Base-by-base conservation (phyloP, 2,888 invertebrate genomes). In the Sycophila texana region DNA sequence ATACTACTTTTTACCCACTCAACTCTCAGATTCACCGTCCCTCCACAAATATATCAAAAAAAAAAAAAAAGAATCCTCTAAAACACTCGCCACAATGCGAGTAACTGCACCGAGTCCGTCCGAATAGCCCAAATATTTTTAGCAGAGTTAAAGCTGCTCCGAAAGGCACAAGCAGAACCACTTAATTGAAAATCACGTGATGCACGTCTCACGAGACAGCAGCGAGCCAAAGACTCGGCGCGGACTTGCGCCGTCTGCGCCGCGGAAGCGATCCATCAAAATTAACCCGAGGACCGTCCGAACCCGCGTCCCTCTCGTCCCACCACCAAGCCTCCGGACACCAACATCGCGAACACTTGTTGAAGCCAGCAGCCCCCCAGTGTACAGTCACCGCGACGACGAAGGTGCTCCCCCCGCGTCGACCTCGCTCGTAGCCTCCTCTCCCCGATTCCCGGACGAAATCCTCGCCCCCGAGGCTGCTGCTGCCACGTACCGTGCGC, bases 181-280 rank as follows among this genome's bases (percentile, higher is more conserved):
- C 63, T 81, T 57, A 73, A 78, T 68, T 76, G 70, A 76, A 70
- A 76, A 81, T 81, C 81, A 81, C 81, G 81, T 81, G 81, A 81
- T 60, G 55, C 57, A 49, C 57, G 55, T 39, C 72, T 65, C 76
- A 68, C 72, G 73, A 68, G 74, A 78, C 39, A 30, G 39, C 66
- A 20, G 26, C 61, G 49, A 75, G 78, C 75, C 72, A 81, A 81
- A 78, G 75, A 51, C 61, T 39, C 57, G 26, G 58, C 60, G 49
- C 10, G 30, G 47, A n/a, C 26, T 53, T 16, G 53, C 61, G n/a
- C 61, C 61, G 39, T 39, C 39, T 39, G 39, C 39, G 39, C 1
- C 39, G 7, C 39, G 10, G 10, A 39, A 39, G 39, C 39, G 10
- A 39, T 39, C 39, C 39, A 39, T 10, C 39, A 39, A 39, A 26